A percentile compares a stretch with the other conserved stretches of the same genome.
Conservation (phyloP, 1,140 invertebrate species). For the Cotesia chilonis region DNA sequence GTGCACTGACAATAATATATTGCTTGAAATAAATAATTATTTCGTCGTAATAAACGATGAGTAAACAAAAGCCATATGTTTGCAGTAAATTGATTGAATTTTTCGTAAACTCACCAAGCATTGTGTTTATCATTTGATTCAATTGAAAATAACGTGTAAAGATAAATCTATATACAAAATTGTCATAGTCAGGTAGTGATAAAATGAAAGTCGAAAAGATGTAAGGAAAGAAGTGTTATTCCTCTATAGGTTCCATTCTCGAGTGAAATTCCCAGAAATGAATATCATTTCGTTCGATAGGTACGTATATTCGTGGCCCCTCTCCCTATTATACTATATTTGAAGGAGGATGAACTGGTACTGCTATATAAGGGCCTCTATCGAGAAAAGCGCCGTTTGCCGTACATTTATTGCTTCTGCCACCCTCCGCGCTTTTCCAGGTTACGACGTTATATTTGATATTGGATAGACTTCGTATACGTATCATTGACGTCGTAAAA, state of each 20-base stretch:
- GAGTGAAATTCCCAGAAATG: constrained; percentile 40
- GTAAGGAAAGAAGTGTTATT: constrained; percentile 11
- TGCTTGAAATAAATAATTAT: too few species aligned
- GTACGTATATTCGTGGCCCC: constrained; percentile 11
- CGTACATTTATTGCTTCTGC: constrained; percentile 63
- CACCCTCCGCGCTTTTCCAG: constrained; percentile 51
- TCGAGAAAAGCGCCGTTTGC: constrained; percentile 60
- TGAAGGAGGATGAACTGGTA: constrained; percentile 8
- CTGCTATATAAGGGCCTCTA: constrained; percentile 56
- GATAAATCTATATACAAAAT: too few species aligned
- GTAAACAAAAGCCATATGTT: too few species aligned
- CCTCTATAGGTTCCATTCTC: constrained; percentile 31
- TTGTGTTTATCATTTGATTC: too few species aligned
- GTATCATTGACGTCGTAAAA: constrained; percentile 64
- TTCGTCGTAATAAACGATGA: too few species aligned
- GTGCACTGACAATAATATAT: too few species aligned
- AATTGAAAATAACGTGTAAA: too few species aligned
- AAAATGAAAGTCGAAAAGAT: background rate
- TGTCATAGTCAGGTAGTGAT: background rate
- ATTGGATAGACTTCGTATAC: constrained; percentile 64
- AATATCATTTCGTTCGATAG: constrained; percentile 31
- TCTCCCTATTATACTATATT: constrained; percentile 17
- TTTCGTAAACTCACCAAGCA: too few species aligned
- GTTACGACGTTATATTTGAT: constrained; percentile 66
- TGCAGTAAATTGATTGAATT: too few species aligned